Evolutionary conservation across 2,113 vertebrate species (phyloP).

Genomic region (Electrona antarctica): DNA sequence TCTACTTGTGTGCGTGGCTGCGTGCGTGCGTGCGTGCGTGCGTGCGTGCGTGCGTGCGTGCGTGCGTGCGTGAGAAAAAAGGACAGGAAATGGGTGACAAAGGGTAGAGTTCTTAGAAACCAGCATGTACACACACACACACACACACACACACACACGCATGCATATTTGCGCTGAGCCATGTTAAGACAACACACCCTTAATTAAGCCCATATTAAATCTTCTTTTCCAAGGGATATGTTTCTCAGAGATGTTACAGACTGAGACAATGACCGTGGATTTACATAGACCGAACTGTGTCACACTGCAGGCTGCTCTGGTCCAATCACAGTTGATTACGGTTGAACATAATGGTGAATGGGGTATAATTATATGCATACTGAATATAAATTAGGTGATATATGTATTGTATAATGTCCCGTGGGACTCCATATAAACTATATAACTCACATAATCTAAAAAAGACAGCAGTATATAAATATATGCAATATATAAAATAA

Average conservation of each 20-base stretch:
- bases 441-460: too few species aligned
- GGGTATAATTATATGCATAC: too few species aligned
- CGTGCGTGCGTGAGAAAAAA: neutral
- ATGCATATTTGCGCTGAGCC: neutral
- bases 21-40: neutral
- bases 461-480: too few species aligned
- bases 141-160: neutral
- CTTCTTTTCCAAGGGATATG: neutral
- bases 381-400: too few species aligned
- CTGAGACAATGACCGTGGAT: neutral
- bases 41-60: neutral
- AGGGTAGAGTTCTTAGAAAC: neutral
- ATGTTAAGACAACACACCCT: constrained; percentile 19
- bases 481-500: too few species aligned
- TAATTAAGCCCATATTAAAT: constrained; percentile 17
- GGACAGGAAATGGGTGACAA: neutral
- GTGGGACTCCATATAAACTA: too few species aligned
- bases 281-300: too few species aligned
- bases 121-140: neutral
- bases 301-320: too few species aligned
- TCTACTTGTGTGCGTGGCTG: constrained; percentile 42
- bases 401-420: too few species aligned
- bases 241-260: neutral
- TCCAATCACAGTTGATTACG: too few species aligned
- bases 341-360: too few species aligned